These are phyloP conservation scores for Dyspetes luteomarginatus DNA, from an alignment of 2,888 invertebrate species.

Conservation along the genomic window DNA sequence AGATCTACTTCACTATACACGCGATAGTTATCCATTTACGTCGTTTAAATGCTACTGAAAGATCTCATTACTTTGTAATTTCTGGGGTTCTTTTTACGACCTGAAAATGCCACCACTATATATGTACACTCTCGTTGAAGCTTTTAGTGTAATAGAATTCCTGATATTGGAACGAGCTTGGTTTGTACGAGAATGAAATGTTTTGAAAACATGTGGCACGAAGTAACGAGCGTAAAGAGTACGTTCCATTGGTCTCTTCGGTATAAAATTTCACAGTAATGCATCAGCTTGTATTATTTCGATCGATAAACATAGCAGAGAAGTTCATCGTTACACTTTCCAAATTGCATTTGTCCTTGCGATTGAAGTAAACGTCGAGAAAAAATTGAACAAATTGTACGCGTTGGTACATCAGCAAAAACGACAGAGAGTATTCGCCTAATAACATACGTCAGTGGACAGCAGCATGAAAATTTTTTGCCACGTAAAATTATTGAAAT, in stretches of 20 bases:
- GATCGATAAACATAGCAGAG: neutral
- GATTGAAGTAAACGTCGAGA: neutral
- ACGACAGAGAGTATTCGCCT: too few species aligned
- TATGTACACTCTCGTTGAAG: too few species aligned
- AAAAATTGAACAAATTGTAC: too few species aligned
- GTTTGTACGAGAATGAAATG: slow-evolving; percentile 6
- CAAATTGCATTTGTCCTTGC: slow-evolving; percentile 32
- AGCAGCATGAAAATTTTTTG: too few species aligned
- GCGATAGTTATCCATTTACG: too few species aligned
- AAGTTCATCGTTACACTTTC: slow-evolving; percentile 48
- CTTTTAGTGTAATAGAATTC: slow-evolving; percentile 58
- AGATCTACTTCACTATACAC: too few species aligned
- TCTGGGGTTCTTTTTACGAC: neutral
- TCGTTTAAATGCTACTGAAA: neutral
- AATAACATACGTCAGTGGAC: too few species aligned
- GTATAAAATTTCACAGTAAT: slow-evolving; percentile 27
- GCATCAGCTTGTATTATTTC: slow-evolving; percentile 9
- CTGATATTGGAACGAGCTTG: slow-evolving; percentile 22
- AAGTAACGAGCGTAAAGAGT: slow-evolving; percentile 10
- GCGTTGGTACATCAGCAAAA: neutral
- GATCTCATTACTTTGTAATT: neutral
- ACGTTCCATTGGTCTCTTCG: neutral
- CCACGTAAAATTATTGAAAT: too few species aligned
- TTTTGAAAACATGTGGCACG: slow-evolving; percentile 17
- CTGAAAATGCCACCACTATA: too few species aligned